Evolutionary conservation across 1,140 invertebrate species (phyloP).

Genomic region (Pantala flavescens): DNA sequence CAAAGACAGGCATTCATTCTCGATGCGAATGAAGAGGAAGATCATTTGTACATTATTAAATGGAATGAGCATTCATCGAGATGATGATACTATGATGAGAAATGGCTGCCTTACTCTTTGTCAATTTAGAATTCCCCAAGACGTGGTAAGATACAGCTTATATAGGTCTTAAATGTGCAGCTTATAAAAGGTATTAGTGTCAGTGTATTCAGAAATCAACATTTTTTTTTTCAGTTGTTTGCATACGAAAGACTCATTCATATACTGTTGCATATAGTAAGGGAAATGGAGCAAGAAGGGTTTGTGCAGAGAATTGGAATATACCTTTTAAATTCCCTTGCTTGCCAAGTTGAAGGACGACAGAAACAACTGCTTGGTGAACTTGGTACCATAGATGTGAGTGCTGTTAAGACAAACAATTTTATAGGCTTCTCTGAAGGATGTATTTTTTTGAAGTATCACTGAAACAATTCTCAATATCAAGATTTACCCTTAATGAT

Average conservation of each 20-base stretch:
- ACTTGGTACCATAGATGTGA: conserved; percentile 74
- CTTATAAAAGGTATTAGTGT: neutral
- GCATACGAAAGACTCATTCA: conserved; percentile 80
- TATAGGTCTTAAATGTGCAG: neutral
- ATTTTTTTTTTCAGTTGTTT: conserved; percentile 55
- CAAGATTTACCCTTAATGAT: too few species aligned
- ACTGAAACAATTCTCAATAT: too few species aligned
- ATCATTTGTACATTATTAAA: conserved; percentile 72
- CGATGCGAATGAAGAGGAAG: conserved; percentile 56
- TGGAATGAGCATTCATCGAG: conserved; percentile 74
- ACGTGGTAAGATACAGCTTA: conserved; percentile 60
- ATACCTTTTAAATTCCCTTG: conserved; percentile 87
- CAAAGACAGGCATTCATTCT: conserved; percentile 54
- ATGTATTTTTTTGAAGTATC: too few species aligned
- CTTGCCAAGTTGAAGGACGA: conserved; percentile 87
- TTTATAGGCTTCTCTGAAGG: too few species aligned
- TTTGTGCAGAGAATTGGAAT: conserved; percentile 92
- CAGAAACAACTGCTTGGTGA: conserved; percentile 86
- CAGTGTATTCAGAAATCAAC: neutral
- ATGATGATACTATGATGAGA: conserved; percentile 85
- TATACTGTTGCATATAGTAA: conserved; percentile 72
- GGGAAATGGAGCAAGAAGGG: conserved; percentile 68
- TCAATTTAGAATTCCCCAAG: conserved; percentile 87
- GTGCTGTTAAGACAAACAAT: too few species aligned
- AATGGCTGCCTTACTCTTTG: conserved; percentile 91